A percentile compares a stretch with the other conserved stretches of the same genome.
Evolutionary conservation across 2,797 vertebrate species (phyloP).

Genomic region (Ispidina picta): DNA sequence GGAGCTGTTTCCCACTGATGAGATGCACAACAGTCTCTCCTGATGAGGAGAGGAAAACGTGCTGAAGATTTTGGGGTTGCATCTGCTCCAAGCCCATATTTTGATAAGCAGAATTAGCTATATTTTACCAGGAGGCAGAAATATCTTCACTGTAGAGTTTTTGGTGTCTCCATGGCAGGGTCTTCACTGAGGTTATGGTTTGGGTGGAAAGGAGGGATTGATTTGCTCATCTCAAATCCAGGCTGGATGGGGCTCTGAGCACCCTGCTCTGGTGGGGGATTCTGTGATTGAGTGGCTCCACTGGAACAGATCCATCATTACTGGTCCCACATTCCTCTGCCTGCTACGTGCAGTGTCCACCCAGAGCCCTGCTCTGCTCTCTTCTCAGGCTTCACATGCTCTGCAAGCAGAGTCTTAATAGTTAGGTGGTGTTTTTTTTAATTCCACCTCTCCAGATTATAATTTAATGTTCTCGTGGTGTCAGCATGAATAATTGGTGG

Average conservation of each 20-base stretch:
- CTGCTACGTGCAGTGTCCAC: fast-evolving
- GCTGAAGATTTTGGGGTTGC: not conserved
- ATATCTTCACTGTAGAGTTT: too few species aligned
- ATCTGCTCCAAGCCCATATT: not conserved
- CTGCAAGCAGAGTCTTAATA: not conserved
- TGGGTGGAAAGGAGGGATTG: too few species aligned
- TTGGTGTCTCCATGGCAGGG: too few species aligned
- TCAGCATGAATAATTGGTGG: not conserved
- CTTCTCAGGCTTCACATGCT: fast-evolving
- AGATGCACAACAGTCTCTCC: not conserved
- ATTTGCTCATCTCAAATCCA: too few species aligned
- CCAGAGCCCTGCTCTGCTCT: not conserved
- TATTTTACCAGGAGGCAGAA: not conserved
- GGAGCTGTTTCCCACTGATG: not conserved
- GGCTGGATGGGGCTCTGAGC: too few species aligned
- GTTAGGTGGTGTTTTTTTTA: not conserved
- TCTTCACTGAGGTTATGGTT: too few species aligned
- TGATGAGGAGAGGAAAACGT: not conserved
- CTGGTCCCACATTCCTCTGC: not conserved
- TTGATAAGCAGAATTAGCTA: not conserved
- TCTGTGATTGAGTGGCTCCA: not conserved
- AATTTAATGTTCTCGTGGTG: not conserved
- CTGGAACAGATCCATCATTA: not conserved
- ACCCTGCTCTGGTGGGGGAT: too few species aligned
- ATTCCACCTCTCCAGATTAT: not conserved